Evolutionary conservation across 2,888 invertebrate genomes (phyloP).

Genomic region (Lamellibrachia columna): DNA sequence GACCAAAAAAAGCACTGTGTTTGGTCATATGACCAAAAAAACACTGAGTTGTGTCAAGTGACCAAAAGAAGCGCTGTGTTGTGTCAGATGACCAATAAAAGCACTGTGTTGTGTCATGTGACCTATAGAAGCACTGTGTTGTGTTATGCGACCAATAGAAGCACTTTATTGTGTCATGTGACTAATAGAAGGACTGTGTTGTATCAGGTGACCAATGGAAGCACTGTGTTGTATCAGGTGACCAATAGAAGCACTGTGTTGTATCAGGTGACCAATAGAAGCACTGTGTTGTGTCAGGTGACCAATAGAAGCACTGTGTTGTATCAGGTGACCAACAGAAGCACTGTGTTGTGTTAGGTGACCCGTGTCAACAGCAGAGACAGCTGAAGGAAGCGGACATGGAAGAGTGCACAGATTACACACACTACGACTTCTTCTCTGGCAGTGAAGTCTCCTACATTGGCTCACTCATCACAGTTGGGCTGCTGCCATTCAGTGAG

Average conservation of each 20-base stretch:
- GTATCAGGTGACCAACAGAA: conserved; percentile 71
- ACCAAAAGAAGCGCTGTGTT: conserved; percentile 70
- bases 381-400: conserved; percentile 42
- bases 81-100: conserved; percentile 53
- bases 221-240: no score
- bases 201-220: no score
- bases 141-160: no score
- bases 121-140: no score
- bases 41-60: no score
- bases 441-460: conserved; percentile 85
- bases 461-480: conserved; percentile 90
- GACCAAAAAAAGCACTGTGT: not conserved
- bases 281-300: no score
- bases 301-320: not conserved
- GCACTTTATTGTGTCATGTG: no score
- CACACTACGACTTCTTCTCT: conserved; percentile 70
- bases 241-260: no score
- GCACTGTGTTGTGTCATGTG: no score
- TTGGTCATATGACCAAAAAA: no score
- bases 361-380: conserved; percentile 40
- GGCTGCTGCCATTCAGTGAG: conserved; percentile 84
- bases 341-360: conserved; percentile 73
- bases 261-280: no score
- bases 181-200: no score
- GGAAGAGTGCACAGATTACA: conserved; percentile 66